Conservation (phyloP, 2,888 invertebrate genomes). For the Luperina testacea region DNA sequence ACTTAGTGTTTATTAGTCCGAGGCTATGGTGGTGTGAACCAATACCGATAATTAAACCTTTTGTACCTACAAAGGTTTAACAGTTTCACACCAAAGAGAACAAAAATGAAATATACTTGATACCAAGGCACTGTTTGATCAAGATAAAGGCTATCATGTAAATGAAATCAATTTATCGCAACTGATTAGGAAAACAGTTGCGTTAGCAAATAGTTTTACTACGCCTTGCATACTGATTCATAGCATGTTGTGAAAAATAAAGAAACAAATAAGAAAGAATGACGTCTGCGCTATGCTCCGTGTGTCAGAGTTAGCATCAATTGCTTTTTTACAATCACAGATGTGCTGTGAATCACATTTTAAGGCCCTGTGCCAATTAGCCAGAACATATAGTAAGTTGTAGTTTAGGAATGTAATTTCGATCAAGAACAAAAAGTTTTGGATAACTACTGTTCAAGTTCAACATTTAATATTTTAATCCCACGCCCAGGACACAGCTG, state of each 20-base stretch:
- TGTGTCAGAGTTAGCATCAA: slow-evolving; percentile 66
- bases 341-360: slow-evolving; percentile 65
- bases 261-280: slow-evolving; percentile 56
- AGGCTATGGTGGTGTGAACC: slow-evolving; percentile 70
- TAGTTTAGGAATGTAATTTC: slow-evolving; percentile 13
- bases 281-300: slow-evolving; percentile 65
- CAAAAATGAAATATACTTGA: slow-evolving; percentile 46
- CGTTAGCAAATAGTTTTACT: slow-evolving; percentile 63
- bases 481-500: too few species aligned
- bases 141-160: slow-evolving; percentile 59
- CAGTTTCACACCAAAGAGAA: slow-evolving; percentile 71
- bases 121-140: slow-evolving; percentile 49
- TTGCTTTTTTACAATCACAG: slow-evolving; percentile 68
- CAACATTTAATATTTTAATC: too few species aligned
- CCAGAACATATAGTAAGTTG: slow-evolving; percentile 22
- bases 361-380: slow-evolving; percentile 48
- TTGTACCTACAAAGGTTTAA: slow-evolving; percentile 70
- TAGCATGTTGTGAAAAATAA: slow-evolving; percentile 53
- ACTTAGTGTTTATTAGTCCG: slow-evolving; percentile 66
- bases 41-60: slow-evolving; percentile 77
- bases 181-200: slow-evolving; percentile 68
- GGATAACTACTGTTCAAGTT: background rate
- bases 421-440: slow-evolving; percentile 5
- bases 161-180: slow-evolving; percentile 67
- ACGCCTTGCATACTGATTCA: slow-evolving; percentile 69